Evolutionary conservation across 2,888 invertebrate species (phyloP), one percentile per base, ranked within the genome.

Genomic region (Autographa pulchrina): DNA sequence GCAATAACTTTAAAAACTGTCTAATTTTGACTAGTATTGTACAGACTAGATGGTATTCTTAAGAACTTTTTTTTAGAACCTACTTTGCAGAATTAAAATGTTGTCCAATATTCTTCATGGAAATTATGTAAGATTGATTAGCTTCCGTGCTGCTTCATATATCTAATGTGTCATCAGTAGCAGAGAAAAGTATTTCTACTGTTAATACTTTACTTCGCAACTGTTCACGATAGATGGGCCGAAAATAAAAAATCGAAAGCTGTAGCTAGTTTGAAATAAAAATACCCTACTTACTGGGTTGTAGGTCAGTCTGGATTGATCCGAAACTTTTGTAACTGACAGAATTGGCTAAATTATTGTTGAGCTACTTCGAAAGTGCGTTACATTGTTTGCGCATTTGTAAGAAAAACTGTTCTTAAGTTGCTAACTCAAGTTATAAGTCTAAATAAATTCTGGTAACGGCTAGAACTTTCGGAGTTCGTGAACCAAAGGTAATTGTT

Each of bases 261-360:
- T 48, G 48, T 1, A 48, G 16, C 48, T n/a, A n/a, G 48, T 48
- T 48, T 48, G n/a, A 6, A 43, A 48, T n/a, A 48, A 48, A 48
- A n/a, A n/a, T 16, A 43, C 16, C 16, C 70, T 63, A 31, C 68
- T 69, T 66, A 73, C 38, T 38, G 38, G 11, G 38, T 70, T 64
- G 68, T 58, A 43, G 58, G 65, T 62, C 31, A 38, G 59, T 58
- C 58, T 56, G 13, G 25, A 56, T 56, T 13, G 54, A 52, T 69
- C 52, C 31, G 56, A 79, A 79, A 60, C 70, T 77, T 65, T 54
- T 41, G 35, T 81, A 77, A 78, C 66, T 76, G 56, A 72, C 62
- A 64, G 71, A 74, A 76, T 71, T 66, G 71, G 64, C 43, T 69
- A 79, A 80, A 73, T 80, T 81, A 81, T 81, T 74, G 79, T 74